Base-by-base conservation (phyloP, 2,888 invertebrate species). In the Drosophila siamana region DNA sequence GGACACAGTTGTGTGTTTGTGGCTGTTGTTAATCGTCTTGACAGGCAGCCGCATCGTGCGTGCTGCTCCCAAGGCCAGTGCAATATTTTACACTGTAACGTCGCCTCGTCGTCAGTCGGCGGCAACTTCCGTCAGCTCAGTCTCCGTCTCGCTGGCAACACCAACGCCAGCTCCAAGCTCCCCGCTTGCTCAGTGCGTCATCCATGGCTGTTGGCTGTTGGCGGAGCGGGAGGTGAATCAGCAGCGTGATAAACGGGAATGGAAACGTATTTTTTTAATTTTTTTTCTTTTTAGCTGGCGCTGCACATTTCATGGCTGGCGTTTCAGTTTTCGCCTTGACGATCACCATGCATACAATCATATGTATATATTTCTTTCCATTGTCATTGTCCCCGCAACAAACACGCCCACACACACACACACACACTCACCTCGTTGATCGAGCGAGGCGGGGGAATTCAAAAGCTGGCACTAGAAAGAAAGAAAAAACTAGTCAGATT, bases 61-160 rank as follows among this genome's bases (percentile, higher is more conserved):
- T 83, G 86, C 84, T 78, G 76, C 85, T 84, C 79, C 80, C 89
- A 89, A 89, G 89, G 89, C 89, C 89, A 89, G 76, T 81, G 89
- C 86, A 84, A 89, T 90, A 90, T 84, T 89, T 89, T 85, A 89
- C 79, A 87, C 86, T 70, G 84, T 73, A 61, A 64, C 67, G 64
- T 71, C 69, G 69, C 41, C 52, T 54, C 63, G 43, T 66, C 79
- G 70, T 62, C 86, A 74, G 82, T 51, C 74, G 69, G 44, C 85
- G 67, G 51, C 85, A 62, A 88, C 86, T 87, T 88, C 88, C 82
- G 82, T 82, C 82, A 86, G 75, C 33, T 33, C 33, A 48, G 70
- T 55, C 59, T 62, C 33, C 50, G 70, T 55, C 59, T 62, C 51
- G 24, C 38, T 56, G 24, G 24, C 71, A 33, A 3, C 16, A n/a